phyloP scores from a whole-genome alignment of 92 coral and sea anemone genomes.

The Paramuricea clavata region DNA sequence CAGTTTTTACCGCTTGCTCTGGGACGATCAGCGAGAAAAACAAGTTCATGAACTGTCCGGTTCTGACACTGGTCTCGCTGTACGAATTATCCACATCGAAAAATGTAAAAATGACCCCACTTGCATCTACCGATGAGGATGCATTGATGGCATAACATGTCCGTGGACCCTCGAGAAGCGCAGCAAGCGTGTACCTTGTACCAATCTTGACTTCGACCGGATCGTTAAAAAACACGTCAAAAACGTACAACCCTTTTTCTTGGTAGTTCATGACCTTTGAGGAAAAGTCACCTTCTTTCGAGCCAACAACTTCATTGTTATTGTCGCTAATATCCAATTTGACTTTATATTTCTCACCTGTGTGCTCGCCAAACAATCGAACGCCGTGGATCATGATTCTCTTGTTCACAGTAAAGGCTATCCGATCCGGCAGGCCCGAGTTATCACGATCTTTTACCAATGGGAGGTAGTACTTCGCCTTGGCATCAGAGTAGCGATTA shows the following conservation, averaged over 20 bases:
- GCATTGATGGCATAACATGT: constrained; percentile 51
- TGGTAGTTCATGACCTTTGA: constrained; percentile 49
- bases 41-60: constrained; percentile 51
- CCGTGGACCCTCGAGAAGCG: constrained; percentile 42
- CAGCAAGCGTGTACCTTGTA: constrained; percentile 41
- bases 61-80: constrained; percentile 49
- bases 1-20: constrained; percentile 23
- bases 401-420: constrained; percentile 48
- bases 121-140: constrained; percentile 41
- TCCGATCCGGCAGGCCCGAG: constrained; percentile 38
- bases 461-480: constrained; percentile 44
- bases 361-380: constrained; percentile 45
- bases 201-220: constrained; percentile 51
- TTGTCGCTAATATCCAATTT: constrained; percentile 47
- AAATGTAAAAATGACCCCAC: constrained; percentile 39
- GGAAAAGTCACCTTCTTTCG: constrained; percentile 39
- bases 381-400: constrained; percentile 50
- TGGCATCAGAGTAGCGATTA: constrained; percentile 30
- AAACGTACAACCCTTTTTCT: constrained; percentile 46
- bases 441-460: constrained; percentile 47
- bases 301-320: constrained; percentile 44
- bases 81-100: constrained; percentile 49
- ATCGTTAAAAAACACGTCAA: constrained; percentile 48
- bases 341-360: constrained; percentile 47
- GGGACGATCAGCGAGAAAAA: constrained; percentile 26